Base-by-base conservation (phyloP, 2,797 vertebrate species). In the Chlorospingus flavigularis region DNA sequence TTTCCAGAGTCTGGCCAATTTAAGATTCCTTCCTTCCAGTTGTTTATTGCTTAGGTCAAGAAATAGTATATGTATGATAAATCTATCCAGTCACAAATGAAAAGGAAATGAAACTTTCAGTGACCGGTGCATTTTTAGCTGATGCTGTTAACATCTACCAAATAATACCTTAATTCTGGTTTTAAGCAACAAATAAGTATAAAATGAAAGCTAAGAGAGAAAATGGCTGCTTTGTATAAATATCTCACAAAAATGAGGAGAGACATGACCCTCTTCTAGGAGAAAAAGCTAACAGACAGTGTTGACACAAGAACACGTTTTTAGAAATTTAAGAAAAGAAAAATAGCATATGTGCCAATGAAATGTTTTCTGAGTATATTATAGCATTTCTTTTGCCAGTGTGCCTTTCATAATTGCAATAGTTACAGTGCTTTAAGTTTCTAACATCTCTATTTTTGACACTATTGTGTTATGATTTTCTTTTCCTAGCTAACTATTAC, bases 1-100 rank as follows among this genome's bases (percentile, higher is more conserved):
- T 91, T 93, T 55, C 48, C 23, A 33, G 40, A 61, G 61, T 53
- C 37, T 71, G 74, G 61, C 50, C 55, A 26, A 81, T 81, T 73
- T 95, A 68, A 84, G 73, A 70, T 47, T 78, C 30, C 70, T 93
- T 93, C 66, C 30, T 94, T 92, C 68, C 50, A 82, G 48, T 71
- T 97, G 80, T 93, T 95, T 95, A 91, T 94, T 91, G 94, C 94
- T 92, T 96, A 87, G 92, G 92, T 91, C 86, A 60, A 67, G 53
- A 85, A 71, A 95, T 92, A 92, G 85, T 18, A 51, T 61, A 85
- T 72, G 72, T 94, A 94, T 97, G 95, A 98, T 97, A 97, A 98
- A 97, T 97, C 66, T 96, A 87, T 90, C 91, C 83, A 96, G 93
- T 94, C 72, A 92, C 68, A 96, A 95, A 95, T 58, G 53, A 94